Base-by-base conservation (phyloP, 35 echinoderm and acorn worm species). In the Apostichopus japonicus region DNA sequence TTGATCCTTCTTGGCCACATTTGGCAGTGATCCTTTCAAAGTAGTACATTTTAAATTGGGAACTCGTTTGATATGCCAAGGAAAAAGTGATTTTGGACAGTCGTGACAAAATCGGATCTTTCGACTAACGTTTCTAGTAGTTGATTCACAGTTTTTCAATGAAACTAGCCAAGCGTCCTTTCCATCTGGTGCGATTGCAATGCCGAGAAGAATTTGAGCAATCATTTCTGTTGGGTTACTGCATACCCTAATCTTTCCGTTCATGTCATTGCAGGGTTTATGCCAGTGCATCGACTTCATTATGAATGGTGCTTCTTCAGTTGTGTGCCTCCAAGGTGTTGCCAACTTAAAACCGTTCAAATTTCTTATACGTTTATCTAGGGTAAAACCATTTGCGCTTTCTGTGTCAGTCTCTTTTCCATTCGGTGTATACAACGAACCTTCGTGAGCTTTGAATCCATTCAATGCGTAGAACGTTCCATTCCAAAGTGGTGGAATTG, bases 191-290 rank as follows among this genome's bases (percentile, higher is more conserved):
- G 79, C 79, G 23, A 80, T 33, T 13, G 79, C 79, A 1, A 25
- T 24, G 5, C 79, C 79, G 6, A 80, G 79, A 27, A 80, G 79
- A 15, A 80, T 51, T 14, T 80, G 79, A 33, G 79, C 79, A 23
- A 80, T 27, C 79, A 80, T 33, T 51, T 33, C 79, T 51, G 23
- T 5, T 13, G 79, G 6, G 52, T 80, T 51, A 21, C 77, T 21
- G 77, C 77, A 78, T 33, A 78, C 77, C 21, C 17, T 56, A 7
- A 65, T 56, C 55, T 86, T 54, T 86, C 83, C 83, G 17, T 86
- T n/a, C 24, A 17, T 9, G 8, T 8, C 77, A 5, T 78, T 80
- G 44, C 79, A 80, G 13, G 24, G 15, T 24, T 14, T 24, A 80
- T 80, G 21, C 10, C 24, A 51, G 44, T 80, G 79, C 23, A 15